These are phyloP conservation scores for Sicus ferrugineus DNA, from an alignment of 2,888 invertebrate genomes.

Conservation along the genomic window DNA sequence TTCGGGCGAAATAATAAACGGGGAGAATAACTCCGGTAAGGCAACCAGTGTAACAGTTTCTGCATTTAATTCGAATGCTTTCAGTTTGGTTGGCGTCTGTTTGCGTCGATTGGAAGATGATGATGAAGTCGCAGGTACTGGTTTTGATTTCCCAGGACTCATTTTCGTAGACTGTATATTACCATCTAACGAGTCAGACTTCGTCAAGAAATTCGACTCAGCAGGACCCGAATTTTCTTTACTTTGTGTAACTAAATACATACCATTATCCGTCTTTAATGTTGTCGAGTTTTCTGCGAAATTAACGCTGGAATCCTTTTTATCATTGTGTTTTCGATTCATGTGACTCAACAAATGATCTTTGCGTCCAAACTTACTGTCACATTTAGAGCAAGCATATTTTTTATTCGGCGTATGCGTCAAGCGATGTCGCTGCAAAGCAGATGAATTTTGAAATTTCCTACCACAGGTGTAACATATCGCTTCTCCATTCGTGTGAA, in stretches of 20 bases:
- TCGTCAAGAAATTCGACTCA: constrained; percentile 37
- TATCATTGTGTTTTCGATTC: constrained; percentile 36
- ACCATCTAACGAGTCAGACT: constrained; percentile 48
- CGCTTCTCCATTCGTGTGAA: constrained; percentile 75
- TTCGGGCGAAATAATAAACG: constrained; percentile 31
- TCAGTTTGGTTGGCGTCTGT: constrained; percentile 31
- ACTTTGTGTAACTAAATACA: background rate
- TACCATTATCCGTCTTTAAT: too few species aligned
- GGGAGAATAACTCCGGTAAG: constrained; percentile 25
- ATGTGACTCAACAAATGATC: constrained; percentile 45
- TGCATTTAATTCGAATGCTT: constrained; percentile 27
- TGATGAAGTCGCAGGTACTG: background rate
- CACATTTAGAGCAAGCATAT: constrained; percentile 79
- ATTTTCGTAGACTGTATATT: constrained; percentile 25
- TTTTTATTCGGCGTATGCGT: constrained; percentile 72
- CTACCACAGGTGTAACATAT: constrained; percentile 75
- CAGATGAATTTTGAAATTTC: constrained; percentile 75
- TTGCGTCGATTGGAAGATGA: constrained; percentile 31
- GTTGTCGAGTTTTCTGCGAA: too few species aligned
- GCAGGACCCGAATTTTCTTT: too few species aligned
- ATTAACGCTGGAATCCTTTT: background rate
- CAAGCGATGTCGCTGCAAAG: constrained; percentile 72
- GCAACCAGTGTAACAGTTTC: constrained; percentile 30
- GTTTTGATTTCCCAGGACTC: constrained; percentile 28
- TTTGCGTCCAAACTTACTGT: constrained; percentile 77